Percentiles rank a stretch among this genome's conserved stretches.
These are phyloP conservation scores for Crematogaster levior DNA, from an alignment of 2,888 invertebrate genomes.

Conservation along the genomic window DNA sequence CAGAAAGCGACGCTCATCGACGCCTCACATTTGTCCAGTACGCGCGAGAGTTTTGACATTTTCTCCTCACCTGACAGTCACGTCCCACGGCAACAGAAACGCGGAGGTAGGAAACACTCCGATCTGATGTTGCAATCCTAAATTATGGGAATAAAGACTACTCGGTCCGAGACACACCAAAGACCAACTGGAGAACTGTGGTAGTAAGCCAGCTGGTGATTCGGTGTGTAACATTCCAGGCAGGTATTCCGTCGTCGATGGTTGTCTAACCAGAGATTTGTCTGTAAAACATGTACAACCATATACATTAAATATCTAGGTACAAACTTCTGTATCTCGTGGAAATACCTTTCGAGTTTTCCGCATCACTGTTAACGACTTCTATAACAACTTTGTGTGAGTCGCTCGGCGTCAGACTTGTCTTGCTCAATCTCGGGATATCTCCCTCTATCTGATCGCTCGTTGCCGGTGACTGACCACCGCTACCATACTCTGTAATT, in stretches of 20 bases:
- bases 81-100: conserved; percentile 97
- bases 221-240: conserved; percentile 95
- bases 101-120: conserved; percentile 96
- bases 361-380: conserved; percentile 84
- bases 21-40: not conserved
- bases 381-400: conserved; percentile 86
- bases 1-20: not conserved
- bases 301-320: not conserved
- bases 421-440: conserved; percentile 80
- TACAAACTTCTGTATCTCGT: not conserved
- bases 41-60: not conserved
- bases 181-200: conserved; percentile 96
- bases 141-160: conserved; percentile 95
- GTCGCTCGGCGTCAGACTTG: conserved; percentile 81
- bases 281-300: conserved; percentile 82
- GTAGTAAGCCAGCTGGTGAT: conserved; percentile 92
- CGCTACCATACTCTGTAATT: conserved; percentile 82
- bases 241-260: conserved; percentile 95
- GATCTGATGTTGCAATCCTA: conserved; percentile 95
- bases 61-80: conserved; percentile 87
- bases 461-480: conserved; percentile 80
- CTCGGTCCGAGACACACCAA: conserved; percentile 96
- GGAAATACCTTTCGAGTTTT: conserved; percentile 83
- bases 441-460: conserved; percentile 80
- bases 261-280: conserved; percentile 89